Conservation (phyloP, 2,888 invertebrate genomes). For the Teinopalpus imperialis region DNA sequence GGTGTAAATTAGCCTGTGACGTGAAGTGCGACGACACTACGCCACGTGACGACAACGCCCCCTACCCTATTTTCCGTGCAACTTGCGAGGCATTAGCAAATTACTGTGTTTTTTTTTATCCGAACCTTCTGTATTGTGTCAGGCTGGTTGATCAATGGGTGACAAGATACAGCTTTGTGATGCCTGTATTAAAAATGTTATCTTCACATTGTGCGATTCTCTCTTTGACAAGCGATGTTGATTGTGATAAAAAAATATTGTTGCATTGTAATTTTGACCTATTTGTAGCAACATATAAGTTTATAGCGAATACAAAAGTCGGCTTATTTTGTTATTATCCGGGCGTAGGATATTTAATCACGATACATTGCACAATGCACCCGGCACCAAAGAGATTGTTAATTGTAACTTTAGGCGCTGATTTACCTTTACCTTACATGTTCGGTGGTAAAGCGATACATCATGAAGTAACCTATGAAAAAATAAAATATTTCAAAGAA, state of each 20-base stretch:
- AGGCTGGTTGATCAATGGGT: conserved; percentile 21
- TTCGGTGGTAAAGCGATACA: too few species aligned
- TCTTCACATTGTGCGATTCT: neutral
- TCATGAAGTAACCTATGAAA: too few species aligned
- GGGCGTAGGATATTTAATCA: too few species aligned
- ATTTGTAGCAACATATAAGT: too few species aligned
- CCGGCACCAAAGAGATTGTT: too few species aligned
- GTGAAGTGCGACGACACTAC: conserved; percentile 49
- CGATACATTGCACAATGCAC: too few species aligned
- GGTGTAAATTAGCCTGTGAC: conserved; percentile 73
- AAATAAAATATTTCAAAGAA: too few species aligned
- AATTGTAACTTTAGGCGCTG: too few species aligned
- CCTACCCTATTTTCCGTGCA: conserved; percentile 38
- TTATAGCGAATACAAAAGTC: too few species aligned
- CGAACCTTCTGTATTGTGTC: conserved; percentile 6
- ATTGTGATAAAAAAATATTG: neutral
- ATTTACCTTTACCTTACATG: too few species aligned
- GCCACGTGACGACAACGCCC: conserved; percentile 33
- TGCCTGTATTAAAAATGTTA: conserved; percentile 1
- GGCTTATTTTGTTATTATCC: too few species aligned
- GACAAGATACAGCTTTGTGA: conserved; percentile 13
- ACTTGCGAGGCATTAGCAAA: conserved; percentile 53
- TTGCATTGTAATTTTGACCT: too few species aligned
- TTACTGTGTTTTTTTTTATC: conserved; percentile 36
- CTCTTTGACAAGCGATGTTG: conserved; percentile 10